Evolutionary conservation across 2,888 invertebrate genomes (phyloP), one percentile per base, ranked within the genome.

Genomic region (Hylaea fasciaria): DNA sequence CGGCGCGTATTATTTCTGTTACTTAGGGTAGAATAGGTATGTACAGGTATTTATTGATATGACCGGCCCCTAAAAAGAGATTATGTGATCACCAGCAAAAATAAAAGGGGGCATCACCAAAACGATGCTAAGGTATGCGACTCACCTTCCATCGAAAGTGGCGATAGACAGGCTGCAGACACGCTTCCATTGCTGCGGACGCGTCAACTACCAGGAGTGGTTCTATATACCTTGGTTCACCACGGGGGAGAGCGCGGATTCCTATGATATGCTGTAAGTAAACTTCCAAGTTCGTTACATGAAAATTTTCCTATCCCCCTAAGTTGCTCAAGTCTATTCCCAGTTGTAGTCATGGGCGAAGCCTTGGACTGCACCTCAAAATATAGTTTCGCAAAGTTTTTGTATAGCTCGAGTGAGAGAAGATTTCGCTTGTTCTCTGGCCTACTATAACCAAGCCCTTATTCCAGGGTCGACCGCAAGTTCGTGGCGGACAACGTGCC

Each of bases 111-210:
- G 94, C 0, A 93, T 94, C 56, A 87, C 89, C 0, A 92, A 92
- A 66, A 94, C 94, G 0, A 94, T 95, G 93, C 81, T 89, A 13
- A 89, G 93, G 50, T 95, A 94, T 65, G 85, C 92, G 0, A 89
- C 78, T 45, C 93, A 94, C 70, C 82, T 93, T 1, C 81, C 88
- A 0, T 90, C 91, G 2, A 94, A 94, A 77, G 86, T 88, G 10
- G 91, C 93, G 10, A 88, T 95, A 54, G 94, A 95, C 73, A 82
- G 89, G 29, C 73, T 95, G 66, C 94, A 95, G 81, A 93, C 94
- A 0, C 90, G 94, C 65, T 93, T 94, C 70, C 93, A 93, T 60
- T 95, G 95, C 77, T 95, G 94, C 73, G 94, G 94, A 0, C 90
- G 94, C 49, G 93, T 92, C 47, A 89, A 86, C 66, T 94, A 93